Evolutionary conservation across 2,888 invertebrate species (phyloP), one percentile per base, ranked within the genome.

Genomic region (Mycalesis mineus): DNA sequence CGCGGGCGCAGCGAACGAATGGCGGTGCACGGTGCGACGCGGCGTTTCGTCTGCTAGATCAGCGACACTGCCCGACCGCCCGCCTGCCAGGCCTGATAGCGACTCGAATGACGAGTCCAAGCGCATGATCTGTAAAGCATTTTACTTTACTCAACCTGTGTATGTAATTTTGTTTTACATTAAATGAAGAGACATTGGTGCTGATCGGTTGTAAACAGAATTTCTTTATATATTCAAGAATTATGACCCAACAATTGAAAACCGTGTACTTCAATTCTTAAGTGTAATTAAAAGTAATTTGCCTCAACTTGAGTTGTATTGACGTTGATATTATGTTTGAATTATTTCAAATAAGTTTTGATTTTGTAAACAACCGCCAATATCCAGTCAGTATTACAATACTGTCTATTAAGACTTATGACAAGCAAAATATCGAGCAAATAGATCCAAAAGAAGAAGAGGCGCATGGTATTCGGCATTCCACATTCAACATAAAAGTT

Each of bases 11-110:
- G 91, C 92, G 78, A 92, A 92, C 55, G 92, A 91, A 67, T 92
- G 92, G 0, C 92, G 84, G 65, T 80, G 14, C 90, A 84, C 68
- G 44, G 73, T 55, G 59, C 87, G 84, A 7, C 87, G 80, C 81
- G 84, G 37, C 79, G 80, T 78, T 61, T 95, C 94, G 64, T 94
- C 94, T 71, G 93, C 95, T 11, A 96, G 84, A 85, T 96, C 96
- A 15, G 94, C 94, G 68, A 96, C 95, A 77, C 96, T 96, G 78
- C 96, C 96, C 29, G 96, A 96, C 33, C 96, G 92, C 14, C 92
- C 93, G 66, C 92, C 72, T 0, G 75, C 80, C 28, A 95, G 93
- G 49, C 93, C 94, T 33, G 91, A 81, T 64, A 95, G 84, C 31
- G 95, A 94, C 79, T 95, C 96, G 88, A 94, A 93, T 57, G 95